Conservation (phyloP, 1,140 invertebrate genomes). For the Penaeus indicus region DNA sequence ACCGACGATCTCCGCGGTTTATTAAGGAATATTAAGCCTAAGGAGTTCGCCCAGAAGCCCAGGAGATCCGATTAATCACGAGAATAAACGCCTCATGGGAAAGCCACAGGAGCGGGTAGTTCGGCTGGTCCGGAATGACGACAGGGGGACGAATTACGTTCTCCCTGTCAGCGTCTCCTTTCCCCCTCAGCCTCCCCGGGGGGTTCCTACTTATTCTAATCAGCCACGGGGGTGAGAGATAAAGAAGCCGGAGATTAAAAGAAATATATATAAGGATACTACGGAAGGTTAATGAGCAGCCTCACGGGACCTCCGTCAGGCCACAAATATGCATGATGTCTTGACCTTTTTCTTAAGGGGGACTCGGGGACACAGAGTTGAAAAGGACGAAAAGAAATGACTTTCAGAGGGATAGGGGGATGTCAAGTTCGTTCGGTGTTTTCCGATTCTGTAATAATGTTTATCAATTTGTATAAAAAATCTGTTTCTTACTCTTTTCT, state of each 20-base stretch:
- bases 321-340: slow-evolving; percentile 42
- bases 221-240: background rate
- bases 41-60: background rate
- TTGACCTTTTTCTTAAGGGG: background rate
- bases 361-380: background rate
- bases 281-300: slow-evolving; percentile 13
- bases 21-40: slow-evolving; percentile 12
- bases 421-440: too few relatives aligned
- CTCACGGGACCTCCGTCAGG: background rate
- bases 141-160: too few relatives aligned
- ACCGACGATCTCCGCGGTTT: background rate
- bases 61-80: background rate
- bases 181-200: too few relatives aligned
- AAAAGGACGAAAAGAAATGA: background rate
- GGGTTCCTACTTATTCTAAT: too few relatives aligned
- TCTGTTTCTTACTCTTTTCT: too few relatives aligned
- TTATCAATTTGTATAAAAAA: too few relatives aligned
- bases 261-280: too few relatives aligned
- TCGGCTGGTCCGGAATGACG: too few relatives aligned
- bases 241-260: background rate
- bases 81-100: background rate
- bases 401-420: background rate
- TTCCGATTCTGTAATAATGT: too few relatives aligned
- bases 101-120: background rate
- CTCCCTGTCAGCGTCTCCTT: too few relatives aligned